Evolutionary conservation across 2,113 vertebrate genomes (phyloP), one percentile per base, ranked within the genome.

Genomic region (Pedetes capensis): DNA sequence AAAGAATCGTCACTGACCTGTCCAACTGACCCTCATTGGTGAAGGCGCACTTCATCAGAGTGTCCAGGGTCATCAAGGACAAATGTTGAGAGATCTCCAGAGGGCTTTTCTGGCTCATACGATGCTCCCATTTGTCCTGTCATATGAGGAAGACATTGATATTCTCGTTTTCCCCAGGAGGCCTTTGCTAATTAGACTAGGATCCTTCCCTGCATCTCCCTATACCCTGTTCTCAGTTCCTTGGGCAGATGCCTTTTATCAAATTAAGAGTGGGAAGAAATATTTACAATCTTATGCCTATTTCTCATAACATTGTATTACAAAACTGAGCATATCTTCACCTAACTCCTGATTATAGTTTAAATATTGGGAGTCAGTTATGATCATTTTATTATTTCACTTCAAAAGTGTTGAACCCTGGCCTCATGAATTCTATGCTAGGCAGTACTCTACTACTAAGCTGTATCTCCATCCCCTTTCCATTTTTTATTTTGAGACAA

Each of bases 1-100:
- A 2, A 68, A 66, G 0, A 42, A 2, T 5, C 66, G 47, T 63
- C n/a, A 98, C 99, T 98, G 71, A 99, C 99, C 98, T 98, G 92
- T 98, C 69, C 0, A 96, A 97, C 96, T 99, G 99, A 97, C 98
- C 99, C 57, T 98, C 82, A 85, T 92, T 97, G 95, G 99, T 99
- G 97, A 99, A 99, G 42, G 99, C 99, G 84, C 99, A 99, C 97
- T 99, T 99, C 99, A 99, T 98, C 91, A 99, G 99, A 97, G 71
- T 99, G 69, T 99, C 99, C 0, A 99, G 98, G 7, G 99, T 99
- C 99, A 99, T 99, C 39, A 99, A 98, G 92, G 99, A 99, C 85
- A 99, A 39, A 0, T 99, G 98, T 71, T 98, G 97, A 78, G 98
- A 99, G 85, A 99, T 95, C 76, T 99, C 99, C 96, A 99, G 97